Conservation (phyloP, 2,113 vertebrate genomes). For the Zapornia atra region DNA sequence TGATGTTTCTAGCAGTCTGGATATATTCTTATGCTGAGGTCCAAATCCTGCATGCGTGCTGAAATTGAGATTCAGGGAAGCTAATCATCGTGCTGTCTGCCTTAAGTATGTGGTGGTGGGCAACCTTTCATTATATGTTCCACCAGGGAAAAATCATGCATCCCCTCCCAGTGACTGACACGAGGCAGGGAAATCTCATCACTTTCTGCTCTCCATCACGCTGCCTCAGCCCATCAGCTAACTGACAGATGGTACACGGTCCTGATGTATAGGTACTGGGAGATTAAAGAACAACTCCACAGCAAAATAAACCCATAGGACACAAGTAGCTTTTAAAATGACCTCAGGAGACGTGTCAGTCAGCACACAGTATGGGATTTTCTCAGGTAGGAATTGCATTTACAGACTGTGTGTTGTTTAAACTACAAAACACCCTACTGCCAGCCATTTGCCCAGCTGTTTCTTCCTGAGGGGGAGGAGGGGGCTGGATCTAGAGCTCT, state of each 20-base stretch:
- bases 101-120: background rate
- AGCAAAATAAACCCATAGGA: conserved; percentile 40
- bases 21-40: background rate
- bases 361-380: background rate
- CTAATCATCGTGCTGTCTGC: background rate
- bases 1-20: background rate
- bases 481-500: background rate
- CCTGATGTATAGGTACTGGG: conserved; percentile 1
- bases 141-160: background rate
- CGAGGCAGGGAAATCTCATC: background rate
- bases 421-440: background rate
- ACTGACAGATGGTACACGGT: background rate
- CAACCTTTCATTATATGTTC: background rate
- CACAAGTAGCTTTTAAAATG: conserved; percentile 33
- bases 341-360: background rate
- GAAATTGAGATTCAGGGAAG: conserved; percentile 13
- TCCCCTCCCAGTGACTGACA: conserved; percentile 17
- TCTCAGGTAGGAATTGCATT: conserved; percentile 15
- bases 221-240: conserved; percentile 21
- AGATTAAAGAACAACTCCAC: conserved; percentile 27
- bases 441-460: background rate
- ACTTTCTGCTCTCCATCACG: background rate
- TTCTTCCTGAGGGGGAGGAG: background rate
- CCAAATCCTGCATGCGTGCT: background rate
- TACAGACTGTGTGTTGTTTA: background rate